A percentile compares a stretch with the other conserved stretches of the same genome.
Evolutionary conservation across 64 coral and sea anemone genomes (phyloP).

Genomic region (Astreopora myriophthalma): DNA sequence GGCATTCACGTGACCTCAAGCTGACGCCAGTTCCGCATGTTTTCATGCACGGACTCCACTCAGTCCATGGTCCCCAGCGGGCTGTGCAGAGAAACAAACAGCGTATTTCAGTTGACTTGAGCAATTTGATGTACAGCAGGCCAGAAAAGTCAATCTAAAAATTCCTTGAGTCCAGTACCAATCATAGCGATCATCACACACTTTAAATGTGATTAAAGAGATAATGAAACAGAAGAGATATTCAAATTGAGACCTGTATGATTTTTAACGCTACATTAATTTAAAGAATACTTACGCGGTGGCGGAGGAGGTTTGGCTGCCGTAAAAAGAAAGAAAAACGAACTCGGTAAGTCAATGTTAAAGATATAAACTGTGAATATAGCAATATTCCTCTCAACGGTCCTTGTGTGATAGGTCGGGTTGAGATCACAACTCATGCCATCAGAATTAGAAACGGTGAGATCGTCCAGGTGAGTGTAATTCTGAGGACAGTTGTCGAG

Average conservation of each 20-base stretch:
- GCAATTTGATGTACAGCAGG: no score
- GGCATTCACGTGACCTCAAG: slow-evolving; percentile 81
- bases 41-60: slow-evolving; percentile 95
- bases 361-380: not conserved
- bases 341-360: not conserved
- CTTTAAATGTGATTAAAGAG: not conserved
- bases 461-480: no score
- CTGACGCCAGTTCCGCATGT: slow-evolving; percentile 89
- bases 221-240: not conserved
- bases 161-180: no score
- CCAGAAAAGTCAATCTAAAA: no score
- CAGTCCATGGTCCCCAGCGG: slow-evolving; percentile 92
- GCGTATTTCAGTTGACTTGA: not conserved
- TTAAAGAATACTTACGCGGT: slow-evolving; percentile 77
- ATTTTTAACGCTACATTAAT: no score
- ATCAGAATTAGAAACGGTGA: no score
- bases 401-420: not conserved
- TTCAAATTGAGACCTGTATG: not conserved
- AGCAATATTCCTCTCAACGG: not conserved
- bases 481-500: no score
- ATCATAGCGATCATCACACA: no score
- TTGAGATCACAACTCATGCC: no score
- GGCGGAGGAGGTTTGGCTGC: slow-evolving; percentile 87
- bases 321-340: slow-evolving; percentile 9
- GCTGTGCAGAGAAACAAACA: slow-evolving; percentile 44